Conservation (phyloP, 1,140 invertebrate species). For the Trichonephila inaurata region DNA sequence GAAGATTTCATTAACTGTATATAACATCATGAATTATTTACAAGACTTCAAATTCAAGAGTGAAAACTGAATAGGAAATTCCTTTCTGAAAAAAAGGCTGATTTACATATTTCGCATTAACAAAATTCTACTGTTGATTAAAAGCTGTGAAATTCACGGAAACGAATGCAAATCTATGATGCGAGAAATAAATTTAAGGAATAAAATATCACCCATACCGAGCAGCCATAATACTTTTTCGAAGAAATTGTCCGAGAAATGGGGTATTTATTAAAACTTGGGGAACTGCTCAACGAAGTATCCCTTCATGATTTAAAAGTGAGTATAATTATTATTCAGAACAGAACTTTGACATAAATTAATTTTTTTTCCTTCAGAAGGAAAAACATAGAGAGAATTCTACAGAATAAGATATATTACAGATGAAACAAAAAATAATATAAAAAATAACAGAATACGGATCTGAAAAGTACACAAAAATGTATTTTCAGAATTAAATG, state of each 20-base stretch:
- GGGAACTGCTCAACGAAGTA: neutral
- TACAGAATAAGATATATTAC: too few relatives aligned
- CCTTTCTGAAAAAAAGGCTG: neutral
- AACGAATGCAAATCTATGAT: neutral
- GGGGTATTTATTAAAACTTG: neutral
- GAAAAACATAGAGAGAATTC: too few relatives aligned
- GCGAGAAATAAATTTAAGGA: neutral
- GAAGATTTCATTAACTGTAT: neutral
- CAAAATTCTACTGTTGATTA: neutral
- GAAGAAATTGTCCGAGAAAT: neutral
- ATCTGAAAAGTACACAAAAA: too few relatives aligned
- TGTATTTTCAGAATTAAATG: too few relatives aligned
- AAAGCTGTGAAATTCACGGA: neutral
- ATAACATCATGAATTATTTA: conserved; percentile 24
- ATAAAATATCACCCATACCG: neutral
- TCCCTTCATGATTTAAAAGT: too few relatives aligned
- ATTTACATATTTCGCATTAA: neutral
- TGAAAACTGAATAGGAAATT: neutral
- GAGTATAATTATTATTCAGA: too few relatives aligned
- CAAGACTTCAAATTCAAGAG: neutral
- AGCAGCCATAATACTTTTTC: neutral
- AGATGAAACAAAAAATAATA: too few relatives aligned
- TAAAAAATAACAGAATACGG: too few relatives aligned
- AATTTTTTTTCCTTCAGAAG: too few relatives aligned
- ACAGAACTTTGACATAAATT: too few relatives aligned